Percentiles rank a stretch among this genome's conserved stretches.
phyloP scores from a whole-genome alignment of 1,140 invertebrate species.

The Zaprionus kolodkinae region DNA sequence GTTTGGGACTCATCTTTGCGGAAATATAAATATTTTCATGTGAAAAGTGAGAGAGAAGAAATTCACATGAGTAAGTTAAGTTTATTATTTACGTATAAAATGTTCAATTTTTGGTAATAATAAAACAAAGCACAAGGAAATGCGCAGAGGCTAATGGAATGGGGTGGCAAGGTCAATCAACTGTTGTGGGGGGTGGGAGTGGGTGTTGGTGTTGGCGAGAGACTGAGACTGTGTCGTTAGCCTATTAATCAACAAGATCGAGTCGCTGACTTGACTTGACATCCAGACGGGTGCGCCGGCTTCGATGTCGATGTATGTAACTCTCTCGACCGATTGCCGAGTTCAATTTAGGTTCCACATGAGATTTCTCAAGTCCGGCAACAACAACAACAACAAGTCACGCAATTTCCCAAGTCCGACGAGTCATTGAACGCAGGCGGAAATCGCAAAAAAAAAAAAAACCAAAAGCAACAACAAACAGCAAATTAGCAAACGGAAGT shows the following conservation, averaged over 20 bases:
- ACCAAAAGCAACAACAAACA: not conserved
- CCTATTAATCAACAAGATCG: constrained; percentile 70
- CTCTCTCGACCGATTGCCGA: constrained; percentile 47
- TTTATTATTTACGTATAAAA: constrained; percentile 46
- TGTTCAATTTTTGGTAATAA: constrained; percentile 37
- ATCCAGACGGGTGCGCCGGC: constrained; percentile 61
- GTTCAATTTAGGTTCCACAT: constrained; percentile 44
- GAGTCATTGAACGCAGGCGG: constrained; percentile 68
- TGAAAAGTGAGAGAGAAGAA: constrained; percentile 30
- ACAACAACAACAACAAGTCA: constrained; percentile 52
- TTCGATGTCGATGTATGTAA: constrained; percentile 18
- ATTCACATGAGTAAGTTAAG: constrained; percentile 46
- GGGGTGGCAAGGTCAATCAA: constrained; percentile 59
- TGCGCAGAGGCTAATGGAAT: constrained; percentile 34
- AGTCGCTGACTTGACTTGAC: constrained; percentile 46
- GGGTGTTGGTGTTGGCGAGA: not conserved
- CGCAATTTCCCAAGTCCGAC: constrained; percentile 57
- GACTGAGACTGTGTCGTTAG: constrained; percentile 19
- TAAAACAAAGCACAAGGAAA: constrained; percentile 66
- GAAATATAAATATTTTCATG: constrained; percentile 33
- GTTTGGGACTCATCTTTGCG: constrained; percentile 14
- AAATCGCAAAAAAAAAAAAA: constrained; percentile 36
- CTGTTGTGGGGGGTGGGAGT: constrained; percentile 13
- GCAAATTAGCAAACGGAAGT: constrained; percentile 60
- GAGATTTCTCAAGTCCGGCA: constrained; percentile 37